Evolutionary conservation across 92 coral and sea anemone genomes (phyloP), one percentile per base, ranked within the genome.

Genomic region (Epizoanthus fatuus): DNA sequence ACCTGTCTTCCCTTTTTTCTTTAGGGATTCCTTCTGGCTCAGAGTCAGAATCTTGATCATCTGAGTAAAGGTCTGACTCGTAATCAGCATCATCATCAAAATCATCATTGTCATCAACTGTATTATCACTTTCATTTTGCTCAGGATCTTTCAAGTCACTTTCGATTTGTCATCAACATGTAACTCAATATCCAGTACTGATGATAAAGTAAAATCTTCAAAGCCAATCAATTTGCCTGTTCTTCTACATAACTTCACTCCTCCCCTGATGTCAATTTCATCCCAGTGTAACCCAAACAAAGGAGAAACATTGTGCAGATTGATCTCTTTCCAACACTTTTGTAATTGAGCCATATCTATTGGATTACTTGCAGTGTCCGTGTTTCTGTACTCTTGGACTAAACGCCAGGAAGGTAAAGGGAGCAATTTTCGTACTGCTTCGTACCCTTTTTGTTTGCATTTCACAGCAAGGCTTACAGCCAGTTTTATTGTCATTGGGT

Each of bases 321-420:
- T 54, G 22, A 11, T 45, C 44, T 72, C 59, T 37, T 38, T 45
- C 74, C 74, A 69, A 72, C 78, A 70, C 53, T 17, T 47, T 17
- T 70, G 45, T 5, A 73, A 58, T 49, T 74, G 53, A 4, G 20
- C 75, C 65, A 54, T 62, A 67, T 72, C 75, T n/a, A 86, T 65
- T 5, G 89, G 66, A 3, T 56, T 58, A 8, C 53, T 54, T 3
- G 78, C 15, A 4, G 56, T 42, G 22, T 84, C 76, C 7, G 86
- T 52, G 22, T 80, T 66, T 55, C 87, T 32, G 39, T 81, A 87
- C 32, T 51, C 54, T 53, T 80, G 77, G n/a, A 81, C 71, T 47
- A 75, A 60, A 53, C 86, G 39, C 91, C 91, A 88, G 54, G 91
- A 72, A 54, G 91, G 91, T 7, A 82, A 62, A 12, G 87, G 87